Evolutionary conservation across 2,113 vertebrate genomes (phyloP).

Genomic region (Gallinago undulata): DNA sequence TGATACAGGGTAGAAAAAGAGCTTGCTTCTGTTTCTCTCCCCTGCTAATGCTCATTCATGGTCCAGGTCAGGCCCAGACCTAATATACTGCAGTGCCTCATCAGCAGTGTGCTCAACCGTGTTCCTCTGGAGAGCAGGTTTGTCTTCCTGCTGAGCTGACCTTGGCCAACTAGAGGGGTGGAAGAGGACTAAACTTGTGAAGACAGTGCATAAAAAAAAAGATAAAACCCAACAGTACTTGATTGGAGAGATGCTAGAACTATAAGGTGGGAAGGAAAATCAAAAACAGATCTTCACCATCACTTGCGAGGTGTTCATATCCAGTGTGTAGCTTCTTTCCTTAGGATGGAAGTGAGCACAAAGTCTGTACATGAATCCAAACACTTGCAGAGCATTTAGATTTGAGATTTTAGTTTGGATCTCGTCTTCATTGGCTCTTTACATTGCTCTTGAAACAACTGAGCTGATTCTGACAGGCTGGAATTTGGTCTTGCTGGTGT

Average conservation of each 20-base stretch:
- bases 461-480: neutral
- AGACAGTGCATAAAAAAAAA: neutral
- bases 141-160: neutral
- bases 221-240: neutral
- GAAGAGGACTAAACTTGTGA: neutral
- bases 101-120: neutral
- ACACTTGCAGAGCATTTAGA: neutral
- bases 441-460: neutral
- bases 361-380: neutral
- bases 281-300: neutral
- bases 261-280: neutral
- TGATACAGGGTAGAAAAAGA: neutral
- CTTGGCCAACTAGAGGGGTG: neutral
- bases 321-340: neutral
- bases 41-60: neutral
- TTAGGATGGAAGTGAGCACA: neutral
- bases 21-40: neutral
- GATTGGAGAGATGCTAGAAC: neutral
- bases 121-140: neutral
- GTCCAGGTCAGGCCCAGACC: neutral
- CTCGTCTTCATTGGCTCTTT: neutral
- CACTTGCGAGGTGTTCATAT: neutral
- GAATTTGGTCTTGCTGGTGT: neutral
- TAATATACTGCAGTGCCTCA: neutral
- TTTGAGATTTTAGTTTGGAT: neutral